phyloP scores from a whole-genome alignment of 1,140 invertebrate genomes.

The Holotrichia oblita region DNA sequence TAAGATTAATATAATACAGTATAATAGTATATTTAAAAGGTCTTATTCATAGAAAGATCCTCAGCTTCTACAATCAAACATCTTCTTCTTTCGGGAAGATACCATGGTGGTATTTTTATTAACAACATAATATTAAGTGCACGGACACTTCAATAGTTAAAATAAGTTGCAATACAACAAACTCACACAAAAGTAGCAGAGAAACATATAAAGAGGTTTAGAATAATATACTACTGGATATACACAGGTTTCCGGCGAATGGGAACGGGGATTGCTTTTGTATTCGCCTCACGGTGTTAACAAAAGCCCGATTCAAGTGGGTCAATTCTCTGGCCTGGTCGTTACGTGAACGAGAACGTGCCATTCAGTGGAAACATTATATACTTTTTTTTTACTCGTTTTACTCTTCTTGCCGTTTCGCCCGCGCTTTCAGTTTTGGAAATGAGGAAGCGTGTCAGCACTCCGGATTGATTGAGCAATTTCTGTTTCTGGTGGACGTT shows the following conservation, averaged over 20 bases:
- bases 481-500: background rate
- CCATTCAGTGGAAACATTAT: conserved; percentile 33
- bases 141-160: no score
- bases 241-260: background rate
- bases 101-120: no score
- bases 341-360: conserved; percentile 28
- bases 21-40: no score
- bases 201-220: no score
- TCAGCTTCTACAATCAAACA: no score
- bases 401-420: background rate
- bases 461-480: conserved; percentile 29
- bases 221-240: background rate
- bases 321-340: background rate
- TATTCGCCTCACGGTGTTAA: background rate
- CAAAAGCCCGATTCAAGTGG: conserved; percentile 24
- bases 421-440: conserved; percentile 5
- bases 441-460: background rate
- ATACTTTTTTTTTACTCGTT: background rate
- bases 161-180: no score
- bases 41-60: no score
- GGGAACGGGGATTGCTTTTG: background rate
- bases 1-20: no score
- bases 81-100: no score
- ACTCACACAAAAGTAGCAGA: no score
- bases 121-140: no score